Base-by-base conservation (phyloP, 2,888 invertebrate genomes). In the Meteorus colon region DNA sequence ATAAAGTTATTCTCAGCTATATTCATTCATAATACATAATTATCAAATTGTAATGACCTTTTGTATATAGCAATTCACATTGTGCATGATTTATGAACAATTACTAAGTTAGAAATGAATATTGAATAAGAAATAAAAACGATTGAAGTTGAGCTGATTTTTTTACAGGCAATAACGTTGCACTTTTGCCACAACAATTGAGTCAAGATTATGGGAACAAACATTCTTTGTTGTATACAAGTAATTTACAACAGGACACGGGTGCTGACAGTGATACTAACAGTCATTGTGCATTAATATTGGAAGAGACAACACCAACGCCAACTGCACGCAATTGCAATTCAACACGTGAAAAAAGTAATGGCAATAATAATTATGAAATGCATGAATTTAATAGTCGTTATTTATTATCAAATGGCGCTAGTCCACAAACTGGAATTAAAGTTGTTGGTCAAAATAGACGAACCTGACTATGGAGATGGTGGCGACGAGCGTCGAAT, bases 331-430 rank as follows among this genome's bases (percentile, higher is more conserved):
- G 86, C 84, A 82, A 86, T 82, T 83, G 89, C 74, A 79, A 79
- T 65, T 84, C 84, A 66, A 83, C 83, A 29, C 88, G 90, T 48
- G 93, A 93, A 79, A 94, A 93, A 88, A 93, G 93, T 77, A 94
- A 94, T 89, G 94, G 94, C 71, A 95, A 95, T 90, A 95, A 95
- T 89, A 95, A 94, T 87, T 95, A 95, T 90, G 95, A 95, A 89
- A 92, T 95, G 92, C 92, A 94, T 69, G 95, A 95, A 90, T 92
- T 95, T 85, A 93, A 91, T 75, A 82, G 88, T 67, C 83, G 88
- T 77, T 80, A 90, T 80, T 81, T 89, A 80, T 81, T 88, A 76
- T 86, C 88, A 75, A 89, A 86, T 74, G 87, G 87, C 27, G 83
- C 84, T 41, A 86, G 85, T 76, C 86, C 86, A 89, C 82, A 90